Evolutionary conservation across 2,113 vertebrate genomes (phyloP).

Genomic region (Talpa occidentalis): DNA sequence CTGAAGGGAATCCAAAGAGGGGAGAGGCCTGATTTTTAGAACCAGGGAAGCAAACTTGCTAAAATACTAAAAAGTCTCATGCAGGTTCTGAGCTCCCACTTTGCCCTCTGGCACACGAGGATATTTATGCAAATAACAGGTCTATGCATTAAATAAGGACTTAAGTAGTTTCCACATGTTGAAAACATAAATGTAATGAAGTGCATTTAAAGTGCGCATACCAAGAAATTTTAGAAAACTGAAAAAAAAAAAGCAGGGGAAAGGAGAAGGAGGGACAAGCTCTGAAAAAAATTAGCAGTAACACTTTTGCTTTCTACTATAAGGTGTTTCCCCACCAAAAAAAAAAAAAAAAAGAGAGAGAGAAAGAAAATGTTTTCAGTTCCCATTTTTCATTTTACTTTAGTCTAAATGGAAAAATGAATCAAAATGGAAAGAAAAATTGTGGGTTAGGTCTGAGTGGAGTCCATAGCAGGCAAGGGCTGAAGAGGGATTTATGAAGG

Average conservation of each 20-base stretch:
- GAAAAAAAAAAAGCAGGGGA: neutral
- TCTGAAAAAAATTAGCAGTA: neutral
- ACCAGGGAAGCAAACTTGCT: neutral
- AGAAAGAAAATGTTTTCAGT: neutral
- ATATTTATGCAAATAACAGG: conserved; percentile 3
- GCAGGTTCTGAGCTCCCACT: conserved; percentile 25
- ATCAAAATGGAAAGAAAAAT: conserved; percentile 47
- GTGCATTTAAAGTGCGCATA: neutral
- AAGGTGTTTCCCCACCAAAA: neutral
- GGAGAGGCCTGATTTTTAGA: neutral
- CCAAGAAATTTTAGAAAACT: conserved; percentile 26
- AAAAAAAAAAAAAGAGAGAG: neutral
- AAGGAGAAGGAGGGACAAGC: neutral
- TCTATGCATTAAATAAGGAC: conserved; percentile 32
- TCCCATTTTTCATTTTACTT: conserved; percentile 28
- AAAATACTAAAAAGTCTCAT: neutral
- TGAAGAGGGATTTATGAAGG: neutral
- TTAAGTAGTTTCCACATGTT: conserved; percentile 46
- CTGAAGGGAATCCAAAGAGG: conserved; percentile 81
- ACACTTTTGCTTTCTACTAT: conserved; percentile 55
- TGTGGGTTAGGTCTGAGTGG: neutral
- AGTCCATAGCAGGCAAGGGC: neutral
- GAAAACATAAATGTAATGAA: conserved; percentile 33
- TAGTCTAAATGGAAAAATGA: conserved; percentile 45
- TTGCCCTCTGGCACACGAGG: neutral